A percentile compares a stretch with the other conserved stretches of the same genome.
Conservation (phyloP, 2,113 vertebrate genomes). For the Epinephelus cyanopodus region DNA sequence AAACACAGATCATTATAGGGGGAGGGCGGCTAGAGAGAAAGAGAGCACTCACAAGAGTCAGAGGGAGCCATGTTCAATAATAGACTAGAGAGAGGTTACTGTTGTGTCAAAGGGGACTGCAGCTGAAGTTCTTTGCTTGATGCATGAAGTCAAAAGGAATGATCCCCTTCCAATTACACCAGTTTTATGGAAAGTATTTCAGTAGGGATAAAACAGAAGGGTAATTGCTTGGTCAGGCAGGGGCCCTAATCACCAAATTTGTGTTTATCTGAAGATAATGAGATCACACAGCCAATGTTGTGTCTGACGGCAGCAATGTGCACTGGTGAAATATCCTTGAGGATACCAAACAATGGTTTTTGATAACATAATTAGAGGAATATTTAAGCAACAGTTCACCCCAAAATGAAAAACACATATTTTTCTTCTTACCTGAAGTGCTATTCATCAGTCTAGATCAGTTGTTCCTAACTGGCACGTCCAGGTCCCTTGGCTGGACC, state of each 20-base stretch:
- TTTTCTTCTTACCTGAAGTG: no score
- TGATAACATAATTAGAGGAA: background rate
- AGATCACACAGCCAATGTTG: constrained; percentile 54
- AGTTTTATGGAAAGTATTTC: constrained; percentile 3
- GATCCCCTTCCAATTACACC: constrained; percentile 11
- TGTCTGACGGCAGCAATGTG: constrained; percentile 1
- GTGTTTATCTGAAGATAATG: constrained; percentile 39
- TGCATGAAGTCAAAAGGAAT: constrained; percentile 22
- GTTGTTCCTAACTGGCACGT: no score
- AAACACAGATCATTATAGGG: constrained; percentile 74
- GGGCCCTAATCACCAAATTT: constrained; percentile 23
- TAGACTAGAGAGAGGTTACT: constrained; percentile 30
- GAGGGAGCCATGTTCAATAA: constrained; percentile 57
- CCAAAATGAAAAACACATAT: no score
- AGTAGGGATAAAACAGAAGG: background rate
- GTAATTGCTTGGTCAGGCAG: background rate
- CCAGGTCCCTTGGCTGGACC: no score
- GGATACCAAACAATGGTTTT: background rate
- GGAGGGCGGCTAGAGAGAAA: constrained; percentile 37
- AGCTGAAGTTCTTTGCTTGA: constrained; percentile 17
- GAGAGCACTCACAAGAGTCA: constrained; percentile 50
- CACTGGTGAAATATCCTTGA: background rate
- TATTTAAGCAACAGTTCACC: background rate
- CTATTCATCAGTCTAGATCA: no score
- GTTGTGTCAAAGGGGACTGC: constrained; percentile 30